A percentile compares a stretch with the other conserved stretches of the same genome.
These are phyloP conservation scores for Beroe ovata DNA, from an alignment of 37 sponge, comb jelly and placozoan species.

Conservation along the genomic window DNA sequence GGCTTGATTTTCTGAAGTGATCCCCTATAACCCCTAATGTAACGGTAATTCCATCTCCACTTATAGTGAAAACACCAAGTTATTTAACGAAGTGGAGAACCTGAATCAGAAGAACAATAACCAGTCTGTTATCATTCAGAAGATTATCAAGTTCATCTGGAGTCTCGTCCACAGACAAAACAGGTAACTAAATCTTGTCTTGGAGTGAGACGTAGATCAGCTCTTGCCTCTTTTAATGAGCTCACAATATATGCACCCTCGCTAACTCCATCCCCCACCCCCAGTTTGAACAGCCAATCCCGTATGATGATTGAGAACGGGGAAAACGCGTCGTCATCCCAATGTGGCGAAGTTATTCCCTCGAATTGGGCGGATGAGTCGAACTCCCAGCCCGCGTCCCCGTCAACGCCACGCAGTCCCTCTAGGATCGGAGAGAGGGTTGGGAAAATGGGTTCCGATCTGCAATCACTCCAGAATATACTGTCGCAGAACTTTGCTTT, in stretches of 20 bases:
- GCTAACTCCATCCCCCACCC: not conserved
- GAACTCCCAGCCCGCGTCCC: slow-evolving; percentile 7
- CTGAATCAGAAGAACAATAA: slow-evolving; percentile 18
- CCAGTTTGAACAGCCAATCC: slow-evolving; percentile 17
- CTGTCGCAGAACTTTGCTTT: slow-evolving; percentile 28
- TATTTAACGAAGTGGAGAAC: slow-evolving; percentile 27
- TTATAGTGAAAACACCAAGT: slow-evolving; percentile 24
- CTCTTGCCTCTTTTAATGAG: too few species aligned
- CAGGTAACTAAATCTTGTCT: too few species aligned
- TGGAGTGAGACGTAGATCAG: too few species aligned
- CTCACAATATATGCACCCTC: slow-evolving; percentile 18
- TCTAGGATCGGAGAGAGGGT: slow-evolving; percentile 32
- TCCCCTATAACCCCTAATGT: too few species aligned
- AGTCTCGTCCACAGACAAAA: slow-evolving; percentile 8
- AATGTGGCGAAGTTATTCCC: not conserved
- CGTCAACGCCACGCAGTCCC: slow-evolving; percentile 6
- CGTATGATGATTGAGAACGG: slow-evolving; percentile 60
- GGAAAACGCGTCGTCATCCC: not conserved
- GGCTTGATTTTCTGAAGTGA: too few species aligned
- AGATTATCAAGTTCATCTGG: slow-evolving; percentile 53
- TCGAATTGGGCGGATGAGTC: slow-evolving; percentile 4
- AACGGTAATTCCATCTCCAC: too few species aligned
- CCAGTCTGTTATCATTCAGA: slow-evolving; percentile 13
- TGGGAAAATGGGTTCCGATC: not conserved
- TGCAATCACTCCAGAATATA: slow-evolving; percentile 17